Evolutionary conservation across 2,888 invertebrate species (phyloP).

Genomic region (Andrena camellia): DNA sequence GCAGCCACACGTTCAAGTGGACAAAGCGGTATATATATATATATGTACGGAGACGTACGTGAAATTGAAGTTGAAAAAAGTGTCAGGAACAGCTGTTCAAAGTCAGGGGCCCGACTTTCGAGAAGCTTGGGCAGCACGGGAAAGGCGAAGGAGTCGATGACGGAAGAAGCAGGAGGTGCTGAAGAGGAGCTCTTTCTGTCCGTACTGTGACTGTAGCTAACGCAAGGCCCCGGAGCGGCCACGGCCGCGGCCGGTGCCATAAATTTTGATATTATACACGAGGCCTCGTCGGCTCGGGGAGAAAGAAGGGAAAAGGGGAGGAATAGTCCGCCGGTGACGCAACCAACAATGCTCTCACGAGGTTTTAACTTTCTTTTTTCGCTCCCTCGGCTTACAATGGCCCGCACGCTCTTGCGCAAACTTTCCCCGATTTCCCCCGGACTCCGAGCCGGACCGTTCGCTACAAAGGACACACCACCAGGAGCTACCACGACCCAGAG

Average conservation of each 20-base stretch:
- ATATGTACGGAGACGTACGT: no score
- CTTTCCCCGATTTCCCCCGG: conserved; percentile 82
- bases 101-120: neutral
- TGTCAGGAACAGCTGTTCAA: neutral
- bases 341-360: conserved; percentile 82
- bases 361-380: conserved; percentile 80
- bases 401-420: conserved; percentile 79
- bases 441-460: conserved; percentile 50
- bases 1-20: no score
- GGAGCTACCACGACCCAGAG: conserved; percentile 26
- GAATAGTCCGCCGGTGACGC: conserved; percentile 77
- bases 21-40: no score
- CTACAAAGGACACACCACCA: conserved; percentile 54
- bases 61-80: neutral
- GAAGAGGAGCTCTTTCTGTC: conserved; percentile 64
- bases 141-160: conserved; percentile 12
- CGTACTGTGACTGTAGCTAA: conserved; percentile 64
- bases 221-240: conserved; percentile 69
- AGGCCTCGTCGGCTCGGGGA: conserved; percentile 65
- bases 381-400: conserved; percentile 72
- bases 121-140: neutral
- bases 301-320: conserved; percentile 55
- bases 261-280: conserved; percentile 84
- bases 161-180: conserved; percentile 52
- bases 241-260: conserved; percentile 79